Conservation (phyloP, 2,888 invertebrate genomes). For the Caenorhabditis afra region DNA sequence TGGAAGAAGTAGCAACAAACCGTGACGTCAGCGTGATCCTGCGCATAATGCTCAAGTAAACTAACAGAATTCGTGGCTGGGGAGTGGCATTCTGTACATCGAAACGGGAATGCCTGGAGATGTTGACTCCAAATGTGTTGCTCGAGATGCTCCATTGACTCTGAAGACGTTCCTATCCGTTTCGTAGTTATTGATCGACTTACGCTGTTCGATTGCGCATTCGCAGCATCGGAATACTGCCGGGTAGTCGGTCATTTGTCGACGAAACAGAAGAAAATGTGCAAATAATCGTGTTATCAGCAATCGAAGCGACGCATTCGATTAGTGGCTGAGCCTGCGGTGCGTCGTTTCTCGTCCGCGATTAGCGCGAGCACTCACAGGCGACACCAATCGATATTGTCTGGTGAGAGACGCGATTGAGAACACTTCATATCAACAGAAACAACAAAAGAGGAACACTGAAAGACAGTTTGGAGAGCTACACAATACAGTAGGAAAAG, state of each 20-base stretch:
- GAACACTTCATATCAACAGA: too few species aligned
- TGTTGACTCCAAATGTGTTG: conserved; percentile 72
- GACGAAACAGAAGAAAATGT: conserved; percentile 3
- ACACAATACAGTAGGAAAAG: not conserved
- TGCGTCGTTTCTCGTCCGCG: too few species aligned
- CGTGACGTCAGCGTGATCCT: conserved; percentile 38
- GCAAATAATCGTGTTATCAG: not conserved
- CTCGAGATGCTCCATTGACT: conserved; percentile 62
- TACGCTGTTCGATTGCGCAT: conserved; percentile 66
- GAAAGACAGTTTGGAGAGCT: too few species aligned
- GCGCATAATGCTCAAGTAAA: conserved; percentile 55
- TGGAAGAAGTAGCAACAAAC: conserved; percentile 12
- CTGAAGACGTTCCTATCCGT: conserved; percentile 27
- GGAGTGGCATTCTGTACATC: conserved; percentile 64
- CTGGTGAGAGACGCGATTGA: too few species aligned
- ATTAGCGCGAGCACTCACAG: too few species aligned
- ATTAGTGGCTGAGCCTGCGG: too few species aligned
- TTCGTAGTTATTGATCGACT: not conserved
- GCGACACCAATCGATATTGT: too few species aligned
- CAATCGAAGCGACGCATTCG: not conserved
- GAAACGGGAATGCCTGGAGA: conserved; percentile 65
- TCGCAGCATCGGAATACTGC: conserved; percentile 68
- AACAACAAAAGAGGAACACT: too few species aligned
- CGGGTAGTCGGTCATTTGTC: conserved; percentile 63
- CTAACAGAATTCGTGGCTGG: conserved; percentile 60